Evolutionary conservation across 2,888 invertebrate genomes (phyloP).

Genomic region (Mantis religiosa): DNA sequence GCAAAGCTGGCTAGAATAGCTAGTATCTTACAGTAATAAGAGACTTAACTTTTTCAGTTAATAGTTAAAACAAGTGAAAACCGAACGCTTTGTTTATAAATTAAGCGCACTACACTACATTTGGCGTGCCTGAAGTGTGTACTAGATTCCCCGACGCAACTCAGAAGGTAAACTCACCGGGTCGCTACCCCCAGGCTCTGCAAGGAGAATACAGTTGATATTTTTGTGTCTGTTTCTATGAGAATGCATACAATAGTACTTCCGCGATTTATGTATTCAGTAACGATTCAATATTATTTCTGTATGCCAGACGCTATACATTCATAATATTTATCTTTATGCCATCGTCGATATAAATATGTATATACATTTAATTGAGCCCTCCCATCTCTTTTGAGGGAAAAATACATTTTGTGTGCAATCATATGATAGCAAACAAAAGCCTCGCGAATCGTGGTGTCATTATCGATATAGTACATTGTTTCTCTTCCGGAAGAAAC

Average conservation of each 20-base stretch:
- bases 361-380: neutral
- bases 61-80: too few relatives aligned
- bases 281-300: neutral
- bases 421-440: neutral
- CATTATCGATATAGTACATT: neutral
- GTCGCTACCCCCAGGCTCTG: neutral
- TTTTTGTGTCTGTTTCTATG: neutral
- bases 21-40: too few relatives aligned
- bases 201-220: neutral
- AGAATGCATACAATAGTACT: neutral
- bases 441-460: neutral
- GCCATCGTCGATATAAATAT: neutral
- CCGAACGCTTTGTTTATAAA: too few relatives aligned
- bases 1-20: too few relatives aligned
- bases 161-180: neutral
- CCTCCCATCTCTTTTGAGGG: neutral
- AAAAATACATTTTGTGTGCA: neutral
- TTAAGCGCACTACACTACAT: too few relatives aligned
- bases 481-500: neutral
- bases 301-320: neutral
- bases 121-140: too few relatives aligned
- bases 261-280: neutral
- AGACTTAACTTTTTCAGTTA: too few relatives aligned
- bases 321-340: neutral
- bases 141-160: too few relatives aligned